Conservation (phyloP, 2,888 invertebrate species). For the Acleris emargana region DNA sequence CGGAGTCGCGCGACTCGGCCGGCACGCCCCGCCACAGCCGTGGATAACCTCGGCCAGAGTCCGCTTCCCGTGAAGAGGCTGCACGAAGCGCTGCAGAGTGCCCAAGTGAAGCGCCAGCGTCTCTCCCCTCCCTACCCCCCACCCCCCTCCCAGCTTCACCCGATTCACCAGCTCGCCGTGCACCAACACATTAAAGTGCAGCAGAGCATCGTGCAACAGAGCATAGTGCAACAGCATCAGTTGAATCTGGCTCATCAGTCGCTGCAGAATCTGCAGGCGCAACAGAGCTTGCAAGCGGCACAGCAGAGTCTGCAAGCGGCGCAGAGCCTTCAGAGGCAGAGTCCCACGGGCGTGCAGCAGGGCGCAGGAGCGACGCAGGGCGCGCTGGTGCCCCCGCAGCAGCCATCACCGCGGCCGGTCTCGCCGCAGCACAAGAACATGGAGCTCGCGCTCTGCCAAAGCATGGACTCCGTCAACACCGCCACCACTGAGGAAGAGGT, state of each 20-base stretch:
- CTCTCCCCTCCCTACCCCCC: slow-evolving; percentile 84
- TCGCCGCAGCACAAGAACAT: slow-evolving; percentile 79
- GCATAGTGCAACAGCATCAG: slow-evolving; percentile 79
- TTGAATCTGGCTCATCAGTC: slow-evolving; percentile 78
- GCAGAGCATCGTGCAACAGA: slow-evolving; percentile 78
- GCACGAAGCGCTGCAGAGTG: slow-evolving; percentile 85
- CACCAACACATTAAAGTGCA: slow-evolving; percentile 80
- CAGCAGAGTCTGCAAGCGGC: slow-evolving; percentile 61
- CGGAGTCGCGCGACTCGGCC: slow-evolving; percentile 82
- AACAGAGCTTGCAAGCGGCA: slow-evolving; percentile 64
- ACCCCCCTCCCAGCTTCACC: slow-evolving; percentile 73
- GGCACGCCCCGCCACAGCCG: slow-evolving; percentile 81
- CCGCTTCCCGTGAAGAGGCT: slow-evolving; percentile 84
- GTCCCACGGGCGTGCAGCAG: slow-evolving; percentile 67
- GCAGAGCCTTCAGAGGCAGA: slow-evolving; percentile 60
- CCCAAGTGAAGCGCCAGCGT: slow-evolving; percentile 85
- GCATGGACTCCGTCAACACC: slow-evolving; percentile 99
- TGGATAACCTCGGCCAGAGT: slow-evolving; percentile 83
- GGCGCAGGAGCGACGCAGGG: slow-evolving; percentile 68
- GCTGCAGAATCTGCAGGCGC: slow-evolving; percentile 71
- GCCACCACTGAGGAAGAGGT: slow-evolving; percentile 99
- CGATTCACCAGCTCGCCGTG: slow-evolving; percentile 76
- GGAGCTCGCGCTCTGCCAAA: slow-evolving; percentile 93
- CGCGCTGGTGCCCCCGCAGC: slow-evolving; percentile 78
- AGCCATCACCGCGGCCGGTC: slow-evolving; percentile 70